A percentile compares a stretch with the other conserved stretches of the same genome.
Conservation (phyloP, 2,797 vertebrate genomes). For the Emys orbicularis region DNA sequence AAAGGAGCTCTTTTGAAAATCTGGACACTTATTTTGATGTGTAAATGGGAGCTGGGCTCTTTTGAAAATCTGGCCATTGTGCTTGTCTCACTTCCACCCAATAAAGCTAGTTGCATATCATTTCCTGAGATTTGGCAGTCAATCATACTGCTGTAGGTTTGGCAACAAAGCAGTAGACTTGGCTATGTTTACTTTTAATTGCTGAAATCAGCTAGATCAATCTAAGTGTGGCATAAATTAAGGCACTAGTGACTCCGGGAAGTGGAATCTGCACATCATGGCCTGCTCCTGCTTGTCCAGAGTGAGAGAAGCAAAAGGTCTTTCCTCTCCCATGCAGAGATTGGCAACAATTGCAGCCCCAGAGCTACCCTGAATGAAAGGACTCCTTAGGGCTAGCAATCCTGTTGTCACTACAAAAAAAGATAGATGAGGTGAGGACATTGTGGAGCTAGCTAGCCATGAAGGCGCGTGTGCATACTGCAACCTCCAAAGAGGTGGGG, state of each 20-base stretch:
- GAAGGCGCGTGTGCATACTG: too few relatives aligned
- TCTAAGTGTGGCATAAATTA: fast-evolving
- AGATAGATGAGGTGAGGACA: not conserved
- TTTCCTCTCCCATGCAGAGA: not conserved
- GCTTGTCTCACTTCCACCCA: not conserved
- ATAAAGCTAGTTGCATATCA: conserved; percentile 1
- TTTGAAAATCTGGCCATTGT: conserved; percentile 23
- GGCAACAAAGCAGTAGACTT: conserved; percentile 25
- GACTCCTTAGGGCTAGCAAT: not conserved
- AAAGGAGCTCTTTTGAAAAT: conserved; percentile 2
- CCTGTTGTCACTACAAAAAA: not conserved
- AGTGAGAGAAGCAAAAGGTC: not conserved
- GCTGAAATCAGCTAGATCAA: not conserved
- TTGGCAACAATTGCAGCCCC: not conserved
- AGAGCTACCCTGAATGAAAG: not conserved
- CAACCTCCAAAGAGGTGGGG: too few relatives aligned
- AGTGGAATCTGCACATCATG: fast-evolving
- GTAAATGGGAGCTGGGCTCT: not conserved
- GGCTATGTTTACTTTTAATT: not conserved
- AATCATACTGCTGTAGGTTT: not conserved
- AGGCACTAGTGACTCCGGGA: not conserved
- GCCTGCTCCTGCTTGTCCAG: not conserved
- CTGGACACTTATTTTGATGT: too few relatives aligned
- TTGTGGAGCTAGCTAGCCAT: not conserved
- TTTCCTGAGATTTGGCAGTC: conserved; percentile 41